Conservation (phyloP, 1,140 invertebrate genomes). For the Pinna nobilis region DNA sequence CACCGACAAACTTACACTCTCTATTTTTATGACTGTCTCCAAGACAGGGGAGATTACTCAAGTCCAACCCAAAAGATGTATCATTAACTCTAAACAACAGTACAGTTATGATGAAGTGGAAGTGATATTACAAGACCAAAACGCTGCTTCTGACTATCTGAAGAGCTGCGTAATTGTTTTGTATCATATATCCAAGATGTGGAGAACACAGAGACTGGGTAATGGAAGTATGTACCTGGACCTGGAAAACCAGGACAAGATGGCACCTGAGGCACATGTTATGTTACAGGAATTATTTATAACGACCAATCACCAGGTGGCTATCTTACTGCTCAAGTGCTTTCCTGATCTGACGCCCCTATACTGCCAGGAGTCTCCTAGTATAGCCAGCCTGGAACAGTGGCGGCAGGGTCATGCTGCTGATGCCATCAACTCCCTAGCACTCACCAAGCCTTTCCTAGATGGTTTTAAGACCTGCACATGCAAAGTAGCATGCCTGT, state of each 20-base stretch:
- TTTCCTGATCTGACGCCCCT: conserved; percentile 59
- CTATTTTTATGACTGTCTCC: conserved; percentile 62
- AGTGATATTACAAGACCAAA: conserved; percentile 54
- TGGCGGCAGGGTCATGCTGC: conserved; percentile 60
- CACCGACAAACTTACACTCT: conserved; percentile 66
- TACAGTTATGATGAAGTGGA: conserved; percentile 61
- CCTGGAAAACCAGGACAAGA: conserved; percentile 42
- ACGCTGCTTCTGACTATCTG: conserved; percentile 55
- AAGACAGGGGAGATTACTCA: conserved; percentile 53
- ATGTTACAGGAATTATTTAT: conserved; percentile 64
- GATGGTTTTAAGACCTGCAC: conserved; percentile 49
- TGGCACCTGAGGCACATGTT: conserved; percentile 46
- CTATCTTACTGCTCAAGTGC: conserved; percentile 48
- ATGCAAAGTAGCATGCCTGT: conserved; percentile 61
- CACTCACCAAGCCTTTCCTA: conserved; percentile 61
- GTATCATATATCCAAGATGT: conserved; percentile 55
- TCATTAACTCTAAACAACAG: conserved; percentile 60
- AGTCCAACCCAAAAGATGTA: conserved; percentile 43
- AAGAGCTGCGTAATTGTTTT: conserved; percentile 63
- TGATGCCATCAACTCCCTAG: conserved; percentile 65
- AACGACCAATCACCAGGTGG: conserved; percentile 63
- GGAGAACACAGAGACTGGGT: conserved; percentile 58
- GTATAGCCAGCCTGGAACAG: conserved; percentile 39
- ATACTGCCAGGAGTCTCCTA: conserved; percentile 53
- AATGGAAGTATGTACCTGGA: conserved; percentile 58